phyloP scores from a whole-genome alignment of 2,888 invertebrate species.

The Invenusta paracnida region DNA sequence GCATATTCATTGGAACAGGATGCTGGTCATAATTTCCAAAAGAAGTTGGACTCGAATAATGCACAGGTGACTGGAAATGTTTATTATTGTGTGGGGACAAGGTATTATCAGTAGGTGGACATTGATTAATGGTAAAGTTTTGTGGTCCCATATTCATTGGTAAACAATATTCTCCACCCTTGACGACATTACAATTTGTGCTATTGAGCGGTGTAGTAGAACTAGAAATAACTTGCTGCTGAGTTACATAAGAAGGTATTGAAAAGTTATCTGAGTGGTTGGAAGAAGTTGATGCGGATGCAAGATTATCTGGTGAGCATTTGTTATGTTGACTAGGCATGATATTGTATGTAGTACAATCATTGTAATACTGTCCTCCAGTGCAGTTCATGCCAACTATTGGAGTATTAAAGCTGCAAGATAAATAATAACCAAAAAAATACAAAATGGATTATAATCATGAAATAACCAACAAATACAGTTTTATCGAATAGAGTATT shows the following conservation, averaged over 20 bases:
- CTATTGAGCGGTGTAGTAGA: neutral
- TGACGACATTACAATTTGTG: neutral
- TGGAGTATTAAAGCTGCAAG: neutral
- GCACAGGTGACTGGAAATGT: neutral
- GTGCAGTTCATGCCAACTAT: neutral
- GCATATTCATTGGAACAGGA: neutral
- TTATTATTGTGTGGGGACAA: neutral
- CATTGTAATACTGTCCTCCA: conserved; percentile 9
- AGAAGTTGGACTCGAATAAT: neutral
- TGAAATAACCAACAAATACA: too few relatives aligned
- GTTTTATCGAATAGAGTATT: too few relatives aligned
- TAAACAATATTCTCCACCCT: neutral
- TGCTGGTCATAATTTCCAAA: neutral
- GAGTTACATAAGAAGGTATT: neutral
- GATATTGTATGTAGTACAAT: conserved; percentile 12
- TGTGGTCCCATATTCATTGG: neutral
- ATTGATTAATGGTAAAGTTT: neutral
- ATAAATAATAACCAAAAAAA: neutral
- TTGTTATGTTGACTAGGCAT: neutral
- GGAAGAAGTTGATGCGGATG: neutral
- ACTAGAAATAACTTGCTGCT: neutral
- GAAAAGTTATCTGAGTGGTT: neutral
- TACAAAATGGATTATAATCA: too few relatives aligned
- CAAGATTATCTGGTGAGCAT: neutral
- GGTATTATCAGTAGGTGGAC: neutral